These are phyloP conservation scores for Eupithecia subumbrata DNA, from an alignment of 2,888 invertebrate genomes.

Conservation along the genomic window DNA sequence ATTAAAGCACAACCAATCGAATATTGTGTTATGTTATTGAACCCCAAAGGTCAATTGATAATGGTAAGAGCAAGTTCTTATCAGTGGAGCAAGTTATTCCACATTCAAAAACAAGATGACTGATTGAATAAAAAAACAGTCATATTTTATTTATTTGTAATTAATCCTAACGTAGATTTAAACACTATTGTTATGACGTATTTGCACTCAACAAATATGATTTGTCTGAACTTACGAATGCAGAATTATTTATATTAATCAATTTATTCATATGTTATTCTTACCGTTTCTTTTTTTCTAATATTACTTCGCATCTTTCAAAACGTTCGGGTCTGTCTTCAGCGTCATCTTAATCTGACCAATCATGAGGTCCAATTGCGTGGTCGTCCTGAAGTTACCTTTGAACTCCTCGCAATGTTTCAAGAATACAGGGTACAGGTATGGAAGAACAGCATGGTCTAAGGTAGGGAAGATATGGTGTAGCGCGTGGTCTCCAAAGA, in stretches of 20 bases:
- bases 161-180: background rate
- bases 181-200: background rate
- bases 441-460: constrained; percentile 87
- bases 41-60: background rate
- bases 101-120: background rate
- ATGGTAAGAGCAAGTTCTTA: background rate
- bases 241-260: background rate
- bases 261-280: background rate
- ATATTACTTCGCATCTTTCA: constrained; percentile 14
- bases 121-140: background rate
- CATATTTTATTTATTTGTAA: background rate
- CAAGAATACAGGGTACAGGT: constrained; percentile 82
- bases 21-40: background rate
- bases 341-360: constrained; percentile 78
- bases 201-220: background rate
- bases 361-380: constrained; percentile 84
- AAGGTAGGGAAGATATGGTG: constrained; percentile 92
- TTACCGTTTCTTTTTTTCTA: background rate
- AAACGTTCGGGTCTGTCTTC: constrained; percentile 46
- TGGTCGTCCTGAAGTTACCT: constrained; percentile 63
- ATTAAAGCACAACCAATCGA: background rate
- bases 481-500: constrained; percentile 89
- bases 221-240: background rate
- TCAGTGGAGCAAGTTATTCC: background rate
- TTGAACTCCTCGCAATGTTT: constrained; percentile 80